Evolutionary conservation across 1,140 invertebrate genomes (phyloP), one percentile per base, ranked within the genome.

Genomic region (Sycophila sp.): DNA sequence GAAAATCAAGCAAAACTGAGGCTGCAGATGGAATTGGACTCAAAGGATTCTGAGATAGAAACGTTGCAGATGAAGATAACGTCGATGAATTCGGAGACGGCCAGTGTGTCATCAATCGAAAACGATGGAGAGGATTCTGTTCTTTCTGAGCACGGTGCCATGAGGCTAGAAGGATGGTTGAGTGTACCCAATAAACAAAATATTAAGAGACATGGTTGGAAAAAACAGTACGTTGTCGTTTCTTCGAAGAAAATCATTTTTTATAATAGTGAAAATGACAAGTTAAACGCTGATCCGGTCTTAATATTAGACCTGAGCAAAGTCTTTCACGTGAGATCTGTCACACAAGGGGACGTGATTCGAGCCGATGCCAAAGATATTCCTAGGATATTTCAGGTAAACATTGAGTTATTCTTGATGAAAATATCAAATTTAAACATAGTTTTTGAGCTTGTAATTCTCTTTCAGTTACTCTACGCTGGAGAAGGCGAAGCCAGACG

Each of bases 341-440:
- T 99, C 58, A 99, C 97, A 63, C 97, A 99, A 87, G 97, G 97
- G 78, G 98, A 99, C 90, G 97, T 99, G 72, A 98, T 98, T 82
- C 91, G 97, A 83, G 98, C 96, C 63, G 96, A 98, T 89, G 95
- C 96, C 84, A 97, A 97, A 92, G 97, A 99, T 90, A 98, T 99
- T 87, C 98, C 98, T 78, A 93, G 96, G 85, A 99, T 99, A 88
- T 99, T 99, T 88, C 97, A 99, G 89, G 92, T 93, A 85, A 40
- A 42, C 24, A 8, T 22, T 49, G 22, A 45, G 17, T 36, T 45
- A 15, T 22, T 1, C 1, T 51, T 32, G 5, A 42, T 24, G 2
- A 15, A 65, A 11, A n/a, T 8, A 26, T n/a, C n/a, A 63, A 49
- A 3, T 49, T 11, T 49, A 42, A 24, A 1, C 13, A 67, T 19